phyloP scores from a whole-genome alignment of 2,888 invertebrate species.

The Diachrysia chrysitis region DNA sequence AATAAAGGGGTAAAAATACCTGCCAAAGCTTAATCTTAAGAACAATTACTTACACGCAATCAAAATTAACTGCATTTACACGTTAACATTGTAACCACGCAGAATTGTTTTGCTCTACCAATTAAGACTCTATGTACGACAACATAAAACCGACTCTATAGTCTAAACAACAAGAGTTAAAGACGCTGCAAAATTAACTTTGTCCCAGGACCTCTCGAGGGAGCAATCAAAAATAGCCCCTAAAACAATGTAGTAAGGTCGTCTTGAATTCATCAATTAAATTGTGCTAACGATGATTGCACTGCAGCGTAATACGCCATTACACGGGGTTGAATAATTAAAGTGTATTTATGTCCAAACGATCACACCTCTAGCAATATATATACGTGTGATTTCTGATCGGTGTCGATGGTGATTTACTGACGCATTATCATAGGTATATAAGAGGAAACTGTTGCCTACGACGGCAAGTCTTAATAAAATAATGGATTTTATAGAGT shows the following conservation, averaged over 20 bases:
- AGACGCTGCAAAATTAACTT: conserved; percentile 10
- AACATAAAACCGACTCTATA: conserved; percentile 25
- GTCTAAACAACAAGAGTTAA: conserved; percentile 15
- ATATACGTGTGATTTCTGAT: conserved; percentile 27
- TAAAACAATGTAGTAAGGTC: conserved; percentile 40
- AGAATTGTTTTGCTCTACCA: conserved; percentile 28
- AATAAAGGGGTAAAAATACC: background rate
- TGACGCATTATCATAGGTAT: background rate
- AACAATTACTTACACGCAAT: conserved; percentile 53
- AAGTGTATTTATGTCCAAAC: conserved; percentile 44
- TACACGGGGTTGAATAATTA: conserved; percentile 52
- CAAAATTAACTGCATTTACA: conserved; percentile 53
- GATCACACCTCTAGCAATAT: conserved; percentile 39
- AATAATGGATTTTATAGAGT: too few relatives aligned
- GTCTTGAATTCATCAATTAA: conserved; percentile 44
- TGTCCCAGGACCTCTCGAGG: conserved; percentile 14
- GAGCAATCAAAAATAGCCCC: conserved; percentile 40
- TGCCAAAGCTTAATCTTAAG: conserved; percentile 24
- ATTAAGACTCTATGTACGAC: background rate
- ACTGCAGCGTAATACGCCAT: conserved; percentile 46
- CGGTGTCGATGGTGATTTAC: conserved; percentile 9
- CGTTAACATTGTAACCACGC: conserved; percentile 37
- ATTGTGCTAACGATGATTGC: conserved; percentile 54
- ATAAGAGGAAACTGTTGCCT: background rate
- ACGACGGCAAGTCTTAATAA: background rate